Evolutionary conservation across 2,113 vertebrate species (phyloP).

Genomic region (Calypte anna): DNA sequence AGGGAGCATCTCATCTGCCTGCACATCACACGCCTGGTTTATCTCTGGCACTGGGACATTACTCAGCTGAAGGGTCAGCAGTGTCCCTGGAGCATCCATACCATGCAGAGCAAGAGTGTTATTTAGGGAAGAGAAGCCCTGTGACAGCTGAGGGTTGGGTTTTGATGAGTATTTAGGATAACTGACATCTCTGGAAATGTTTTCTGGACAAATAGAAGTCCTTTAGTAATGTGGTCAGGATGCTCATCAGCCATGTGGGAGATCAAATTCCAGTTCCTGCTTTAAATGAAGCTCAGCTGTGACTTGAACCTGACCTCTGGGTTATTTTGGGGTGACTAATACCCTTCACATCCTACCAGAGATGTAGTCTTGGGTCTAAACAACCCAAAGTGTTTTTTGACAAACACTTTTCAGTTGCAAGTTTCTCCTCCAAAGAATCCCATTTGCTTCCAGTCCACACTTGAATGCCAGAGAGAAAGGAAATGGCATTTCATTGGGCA

Average conservation of each 20-base stretch:
- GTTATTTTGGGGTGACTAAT: background rate
- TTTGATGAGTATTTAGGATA: background rate
- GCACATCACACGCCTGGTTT: background rate
- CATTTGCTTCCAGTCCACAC: background rate
- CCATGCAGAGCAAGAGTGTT: background rate
- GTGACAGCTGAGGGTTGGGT: background rate
- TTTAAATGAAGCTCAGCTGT: conserved; percentile 13
- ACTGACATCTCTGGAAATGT: background rate
- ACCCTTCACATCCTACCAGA: background rate
- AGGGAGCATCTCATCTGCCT: background rate
- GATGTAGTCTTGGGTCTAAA: background rate
- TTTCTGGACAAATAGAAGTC: background rate
- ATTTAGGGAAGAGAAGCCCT: background rate
- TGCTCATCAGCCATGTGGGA: background rate
- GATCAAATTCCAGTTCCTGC: background rate
- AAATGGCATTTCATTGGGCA: background rate
- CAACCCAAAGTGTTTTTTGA: background rate
- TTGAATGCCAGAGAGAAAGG: background rate
- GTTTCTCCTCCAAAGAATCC: background rate
- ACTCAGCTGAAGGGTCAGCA: background rate
- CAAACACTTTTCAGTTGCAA: background rate
- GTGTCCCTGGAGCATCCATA: background rate
- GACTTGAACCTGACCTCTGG: background rate
- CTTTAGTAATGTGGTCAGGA: background rate
- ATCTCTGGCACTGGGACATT: background rate